Base-by-base conservation (phyloP, 2,888 invertebrate genomes). In the Hemithea aestivaria region DNA sequence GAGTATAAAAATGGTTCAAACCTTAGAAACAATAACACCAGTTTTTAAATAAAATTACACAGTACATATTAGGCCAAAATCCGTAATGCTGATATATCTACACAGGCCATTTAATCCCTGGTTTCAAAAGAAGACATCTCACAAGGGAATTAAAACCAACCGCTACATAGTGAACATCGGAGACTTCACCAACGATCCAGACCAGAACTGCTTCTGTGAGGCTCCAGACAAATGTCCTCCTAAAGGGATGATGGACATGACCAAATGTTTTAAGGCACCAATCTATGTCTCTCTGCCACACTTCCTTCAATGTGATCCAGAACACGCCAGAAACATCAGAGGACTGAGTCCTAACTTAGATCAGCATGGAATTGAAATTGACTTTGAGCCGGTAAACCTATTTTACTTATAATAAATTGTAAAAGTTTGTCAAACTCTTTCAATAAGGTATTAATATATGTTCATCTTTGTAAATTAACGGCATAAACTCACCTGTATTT, bases 361-460 rank as follows among this genome's bases (percentile, higher is more conserved):
- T 31, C 88, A 92, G 33, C 96, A 97, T 68, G 91, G 89, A 28
- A 92, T 96, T 3, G 87, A 75, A 29, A 89, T 96, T 47, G 91
- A 95, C 57, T 93, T 96, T 67, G 96, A 96, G 72, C 90, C 93
- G 62, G 94, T 95, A 74, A n/a, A n/a, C n/a, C n/a, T n/a, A n/a
- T n/a, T n/a, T n/a, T n/a, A n/a, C n/a, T n/a, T n/a, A n/a, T n/a
- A n/a, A n/a, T n/a, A n/a, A n/a, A n/a, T n/a, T n/a, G n/a, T n/a
- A n/a, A n/a, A n/a, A n/a, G n/a, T n/a, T n/a, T n/a, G n/a, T n/a
- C n/a, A n/a, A n/a, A n/a, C n/a, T n/a, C n/a, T n/a, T n/a, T n/a
- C n/a, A n/a, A n/a, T n/a, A n/a, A n/a, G n/a, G n/a, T n/a, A n/a
- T n/a, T n/a, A n/a, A n/a, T n/a, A n/a, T n/a, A n/a, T n/a, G n/a